These are phyloP conservation scores for Brachyopa scutellaris DNA, from an alignment of 2,888 invertebrate genomes.

Conservation along the genomic window DNA sequence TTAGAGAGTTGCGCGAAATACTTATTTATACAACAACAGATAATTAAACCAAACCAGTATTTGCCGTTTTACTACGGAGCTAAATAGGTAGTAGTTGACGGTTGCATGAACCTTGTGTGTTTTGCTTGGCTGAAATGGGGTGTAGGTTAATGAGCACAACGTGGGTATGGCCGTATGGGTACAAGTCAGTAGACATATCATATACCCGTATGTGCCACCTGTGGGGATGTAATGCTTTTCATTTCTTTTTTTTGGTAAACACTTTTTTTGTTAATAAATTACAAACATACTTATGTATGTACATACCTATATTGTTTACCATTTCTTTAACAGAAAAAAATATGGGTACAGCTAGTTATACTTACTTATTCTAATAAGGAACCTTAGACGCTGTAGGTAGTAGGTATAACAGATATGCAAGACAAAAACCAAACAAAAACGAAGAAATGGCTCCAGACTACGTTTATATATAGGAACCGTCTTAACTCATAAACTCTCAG, in stretches of 20 bases:
- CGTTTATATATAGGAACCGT: not conserved
- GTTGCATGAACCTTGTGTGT: slow-evolving; percentile 23
- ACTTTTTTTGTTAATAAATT: too few relatives aligned
- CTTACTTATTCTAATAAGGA: too few relatives aligned
- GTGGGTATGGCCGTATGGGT: slow-evolving; percentile 8
- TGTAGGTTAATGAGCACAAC: slow-evolving; percentile 10
- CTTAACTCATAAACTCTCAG: not conserved
- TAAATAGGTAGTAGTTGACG: not conserved
- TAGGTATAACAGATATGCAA: too few relatives aligned
- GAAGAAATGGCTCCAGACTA: too few relatives aligned
- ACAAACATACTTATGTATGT: too few relatives aligned
- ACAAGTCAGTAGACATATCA: too few relatives aligned
- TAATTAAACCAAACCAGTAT: not conserved
- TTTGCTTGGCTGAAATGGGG: not conserved
- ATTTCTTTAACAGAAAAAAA: too few relatives aligned
- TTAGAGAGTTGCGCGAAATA: slow-evolving; percentile 45
- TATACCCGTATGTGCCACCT: not conserved
- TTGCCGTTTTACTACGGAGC: not conserved
- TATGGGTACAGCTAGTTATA: too few relatives aligned
- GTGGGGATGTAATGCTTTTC: not conserved
- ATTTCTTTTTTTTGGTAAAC: too few relatives aligned
- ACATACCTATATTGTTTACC: too few relatives aligned
- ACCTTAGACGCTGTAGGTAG: too few relatives aligned
- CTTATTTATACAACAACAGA: not conserved
- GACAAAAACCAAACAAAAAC: too few relatives aligned